Percentiles rank a stretch among this genome's conserved stretches.
Evolutionary conservation across 2,888 invertebrate species (phyloP).

Genomic region (Hirtodrosophila trivittata): DNA sequence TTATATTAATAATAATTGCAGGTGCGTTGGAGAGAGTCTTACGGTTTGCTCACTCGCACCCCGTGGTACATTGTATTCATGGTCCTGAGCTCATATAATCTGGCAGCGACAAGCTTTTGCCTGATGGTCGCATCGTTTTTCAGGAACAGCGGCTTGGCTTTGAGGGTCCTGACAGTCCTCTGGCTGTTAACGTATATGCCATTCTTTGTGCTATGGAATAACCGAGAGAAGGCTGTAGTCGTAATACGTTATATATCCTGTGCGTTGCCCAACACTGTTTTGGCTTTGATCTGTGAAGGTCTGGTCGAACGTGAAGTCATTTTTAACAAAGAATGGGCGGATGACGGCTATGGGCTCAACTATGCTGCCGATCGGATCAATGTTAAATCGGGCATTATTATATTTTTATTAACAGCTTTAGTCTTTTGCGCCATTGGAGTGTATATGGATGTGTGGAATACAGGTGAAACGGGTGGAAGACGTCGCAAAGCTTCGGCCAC

Average conservation of each 20-base stretch:
- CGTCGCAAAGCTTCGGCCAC: no score
- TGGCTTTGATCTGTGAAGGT: constrained; percentile 84
- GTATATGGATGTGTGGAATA: constrained; percentile 83
- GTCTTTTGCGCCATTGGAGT: constrained; percentile 87
- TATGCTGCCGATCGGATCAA: constrained; percentile 14
- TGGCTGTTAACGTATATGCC: constrained; percentile 91
- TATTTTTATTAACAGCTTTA: constrained; percentile 25
- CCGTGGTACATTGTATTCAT: constrained; percentile 88
- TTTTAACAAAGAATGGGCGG: constrained; percentile 7
- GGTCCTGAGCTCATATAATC: constrained; percentile 88
- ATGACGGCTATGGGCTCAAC: constrained; percentile 14
- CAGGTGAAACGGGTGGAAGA: constrained; percentile 33
- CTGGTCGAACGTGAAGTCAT: constrained; percentile 57
- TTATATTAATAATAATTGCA: no score
- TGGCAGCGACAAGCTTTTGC: constrained; percentile 88
- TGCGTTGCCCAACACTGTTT: constrained; percentile 89
- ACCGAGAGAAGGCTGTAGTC: constrained; percentile 21
- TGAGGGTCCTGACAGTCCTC: constrained; percentile 88
- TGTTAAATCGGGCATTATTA: constrained; percentile 16
- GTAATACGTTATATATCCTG: constrained; percentile 36
- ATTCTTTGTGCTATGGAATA: constrained; percentile 86
- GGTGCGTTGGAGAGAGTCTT: constrained; percentile 83
- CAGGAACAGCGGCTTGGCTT: constrained; percentile 89
- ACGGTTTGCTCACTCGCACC: constrained; percentile 88
- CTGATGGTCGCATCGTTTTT: constrained; percentile 91